Evolutionary conservation across 2,113 vertebrate genomes (phyloP).

Genomic region (Herpetotheres cachinnans): DNA sequence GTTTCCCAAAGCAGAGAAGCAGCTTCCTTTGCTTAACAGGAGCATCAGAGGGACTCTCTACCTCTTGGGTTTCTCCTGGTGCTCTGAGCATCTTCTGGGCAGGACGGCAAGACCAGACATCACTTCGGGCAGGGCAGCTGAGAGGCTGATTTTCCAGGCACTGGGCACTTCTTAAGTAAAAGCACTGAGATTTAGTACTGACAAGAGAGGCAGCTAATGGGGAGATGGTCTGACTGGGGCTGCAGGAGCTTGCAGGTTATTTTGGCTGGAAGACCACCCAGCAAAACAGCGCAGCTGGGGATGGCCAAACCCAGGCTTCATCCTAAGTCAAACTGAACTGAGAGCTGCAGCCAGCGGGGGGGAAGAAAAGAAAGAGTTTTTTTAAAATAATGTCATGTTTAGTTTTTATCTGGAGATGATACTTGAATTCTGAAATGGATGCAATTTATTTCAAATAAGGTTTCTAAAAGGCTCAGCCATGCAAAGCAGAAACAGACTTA

Average conservation of each 20-base stretch:
- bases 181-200: neutral
- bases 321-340: neutral
- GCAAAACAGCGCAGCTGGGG: rapidly evolving
- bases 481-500: neutral
- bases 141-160: neutral
- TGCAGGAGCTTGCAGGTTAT: neutral
- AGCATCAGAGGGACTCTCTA: neutral
- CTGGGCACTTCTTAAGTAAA: neutral
- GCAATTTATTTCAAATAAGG: neutral
- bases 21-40: neutral
- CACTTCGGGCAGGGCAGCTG: no score
- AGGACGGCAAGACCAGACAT: neutral
- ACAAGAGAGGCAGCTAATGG: rapidly evolving
- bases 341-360: neutral
- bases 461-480: neutral
- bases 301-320: neutral
- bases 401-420: neutral
- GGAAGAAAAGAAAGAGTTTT: neutral
- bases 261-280: neutral
- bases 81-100: neutral
- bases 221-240: neutral
- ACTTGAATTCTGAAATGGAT: neutral
- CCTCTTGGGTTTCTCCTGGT: neutral
- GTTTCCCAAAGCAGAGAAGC: constrained; percentile 18
- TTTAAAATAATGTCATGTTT: neutral